phyloP scores from a whole-genome alignment of 2,113 vertebrate species.

The Elgaria multicarinata region DNA sequence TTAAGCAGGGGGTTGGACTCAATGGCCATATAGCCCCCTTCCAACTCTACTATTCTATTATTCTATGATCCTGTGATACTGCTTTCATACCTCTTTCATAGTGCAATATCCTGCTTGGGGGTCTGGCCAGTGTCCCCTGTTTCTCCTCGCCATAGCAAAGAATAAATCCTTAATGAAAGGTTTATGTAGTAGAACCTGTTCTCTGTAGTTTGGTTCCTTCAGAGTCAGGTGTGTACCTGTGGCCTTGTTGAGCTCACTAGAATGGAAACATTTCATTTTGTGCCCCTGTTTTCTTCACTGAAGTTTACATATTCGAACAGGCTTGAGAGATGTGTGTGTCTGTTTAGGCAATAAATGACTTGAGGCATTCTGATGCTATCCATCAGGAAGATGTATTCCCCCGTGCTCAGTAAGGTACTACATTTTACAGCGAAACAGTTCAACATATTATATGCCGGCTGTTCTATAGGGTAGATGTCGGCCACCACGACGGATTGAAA shows the following conservation, averaged over 20 bases:
- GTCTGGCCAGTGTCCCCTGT: neutral
- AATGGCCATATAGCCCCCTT: too few relatives aligned
- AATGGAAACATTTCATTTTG: slow-evolving; percentile 53
- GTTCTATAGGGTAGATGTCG: neutral
- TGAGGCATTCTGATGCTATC: slow-evolving; percentile 57
- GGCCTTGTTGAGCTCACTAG: slow-evolving; percentile 57
- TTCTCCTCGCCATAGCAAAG: neutral
- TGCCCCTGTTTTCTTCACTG: slow-evolving; percentile 47
- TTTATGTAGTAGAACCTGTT: neutral
- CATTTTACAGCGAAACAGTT: slow-evolving; percentile 44
- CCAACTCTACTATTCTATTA: too few relatives aligned
- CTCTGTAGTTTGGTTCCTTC: slow-evolving; percentile 36
- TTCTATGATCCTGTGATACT: too few relatives aligned
- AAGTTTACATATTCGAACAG: slow-evolving; percentile 70
- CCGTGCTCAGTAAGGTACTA: slow-evolving; percentile 35
- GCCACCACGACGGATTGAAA: slow-evolving; percentile 27
- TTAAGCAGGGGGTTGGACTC: too few relatives aligned
- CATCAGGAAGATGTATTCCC: slow-evolving; percentile 47
- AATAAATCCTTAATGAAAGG: neutral
- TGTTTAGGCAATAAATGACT: slow-evolving; percentile 61
- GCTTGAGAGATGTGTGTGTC: neutral
- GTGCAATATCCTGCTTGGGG: too few relatives aligned
- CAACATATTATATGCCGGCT: slow-evolving; percentile 31
- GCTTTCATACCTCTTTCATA: too few relatives aligned
- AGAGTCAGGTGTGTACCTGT: slow-evolving; percentile 40